Evolutionary conservation across 1,140 invertebrate genomes (phyloP).

Genomic region (Scaptodrosophila lebanonensis): DNA sequence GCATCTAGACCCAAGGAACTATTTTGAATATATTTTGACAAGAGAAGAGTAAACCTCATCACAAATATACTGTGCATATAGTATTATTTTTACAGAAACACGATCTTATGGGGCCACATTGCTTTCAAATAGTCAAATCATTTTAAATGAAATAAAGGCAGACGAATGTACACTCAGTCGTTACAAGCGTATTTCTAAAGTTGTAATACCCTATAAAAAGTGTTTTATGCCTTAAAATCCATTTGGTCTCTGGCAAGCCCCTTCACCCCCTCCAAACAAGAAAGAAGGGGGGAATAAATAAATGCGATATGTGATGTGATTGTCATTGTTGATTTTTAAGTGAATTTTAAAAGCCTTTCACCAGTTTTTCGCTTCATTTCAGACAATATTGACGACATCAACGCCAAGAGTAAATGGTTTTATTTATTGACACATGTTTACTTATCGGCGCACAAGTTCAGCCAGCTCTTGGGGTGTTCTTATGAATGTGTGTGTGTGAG

Average conservation of each 20-base stretch:
- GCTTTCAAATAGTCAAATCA: too few species aligned
- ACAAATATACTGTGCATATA: too few species aligned
- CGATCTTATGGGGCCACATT: too few species aligned
- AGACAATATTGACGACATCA: conserved; percentile 37
- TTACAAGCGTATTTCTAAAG: too few species aligned
- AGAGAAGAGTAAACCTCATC: too few species aligned
- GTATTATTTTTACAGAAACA: too few species aligned
- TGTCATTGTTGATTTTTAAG: conserved; percentile 69
- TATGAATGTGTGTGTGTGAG: conserved; percentile 7
- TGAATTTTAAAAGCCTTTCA: conserved; percentile 71
- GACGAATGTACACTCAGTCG: too few species aligned
- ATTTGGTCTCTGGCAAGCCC: conserved; percentile 4
- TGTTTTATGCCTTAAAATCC: conserved; percentile 15
- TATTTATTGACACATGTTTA: conserved; percentile 74
- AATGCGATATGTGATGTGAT: conserved; percentile 47
- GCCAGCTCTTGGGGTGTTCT: conserved; percentile 1
- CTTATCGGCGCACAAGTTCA: conserved; percentile 44
- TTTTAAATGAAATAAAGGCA: too few species aligned
- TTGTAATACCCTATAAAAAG: too few species aligned
- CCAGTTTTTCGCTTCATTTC: conserved; percentile 72
- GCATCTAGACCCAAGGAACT: too few species aligned
- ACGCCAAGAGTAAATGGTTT: conserved; percentile 59
- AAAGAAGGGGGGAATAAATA: conserved; percentile 26
- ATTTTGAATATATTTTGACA: too few species aligned
- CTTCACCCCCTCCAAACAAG: background rate